Evolutionary conservation across 2,113 vertebrate species (phyloP).

Genomic region (Rafetus swinhoei): DNA sequence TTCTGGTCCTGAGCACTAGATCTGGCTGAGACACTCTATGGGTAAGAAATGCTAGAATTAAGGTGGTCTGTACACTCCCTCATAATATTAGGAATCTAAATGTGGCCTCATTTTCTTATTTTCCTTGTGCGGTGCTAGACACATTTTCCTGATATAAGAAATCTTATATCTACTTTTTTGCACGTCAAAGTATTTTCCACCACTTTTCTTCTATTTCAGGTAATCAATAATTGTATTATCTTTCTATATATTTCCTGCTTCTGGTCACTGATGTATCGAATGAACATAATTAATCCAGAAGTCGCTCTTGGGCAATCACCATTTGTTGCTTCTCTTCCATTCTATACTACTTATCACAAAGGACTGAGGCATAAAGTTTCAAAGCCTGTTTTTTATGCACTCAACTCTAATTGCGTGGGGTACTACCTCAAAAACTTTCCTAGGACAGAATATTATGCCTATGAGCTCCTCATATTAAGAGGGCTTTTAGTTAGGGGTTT

Average conservation of each 20-base stretch:
- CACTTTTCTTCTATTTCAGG: neutral
- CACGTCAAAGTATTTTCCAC: neutral
- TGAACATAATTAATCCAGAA: neutral
- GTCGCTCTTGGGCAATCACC: neutral
- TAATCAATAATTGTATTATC: neutral
- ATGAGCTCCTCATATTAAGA: neutral
- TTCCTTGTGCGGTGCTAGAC: neutral
- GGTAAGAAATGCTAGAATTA: neutral
- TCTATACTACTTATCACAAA: neutral
- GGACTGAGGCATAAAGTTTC: no score
- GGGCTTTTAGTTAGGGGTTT: neutral
- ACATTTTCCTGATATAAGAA: neutral
- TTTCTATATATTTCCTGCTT: neutral
- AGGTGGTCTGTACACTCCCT: neutral
- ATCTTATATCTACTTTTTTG: neutral
- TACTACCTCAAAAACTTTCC: neutral
- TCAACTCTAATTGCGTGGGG: neutral
- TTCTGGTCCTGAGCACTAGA: neutral
- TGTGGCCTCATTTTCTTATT: neutral
- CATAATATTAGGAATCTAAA: neutral
- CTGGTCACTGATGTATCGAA: neutral
- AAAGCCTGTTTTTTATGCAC: neutral
- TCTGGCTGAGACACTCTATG: neutral
- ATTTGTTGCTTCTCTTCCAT: neutral
- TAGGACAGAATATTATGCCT: neutral